Conservation (phyloP, 2,797 vertebrate species). For the Acrocephalus scirpaceus region DNA sequence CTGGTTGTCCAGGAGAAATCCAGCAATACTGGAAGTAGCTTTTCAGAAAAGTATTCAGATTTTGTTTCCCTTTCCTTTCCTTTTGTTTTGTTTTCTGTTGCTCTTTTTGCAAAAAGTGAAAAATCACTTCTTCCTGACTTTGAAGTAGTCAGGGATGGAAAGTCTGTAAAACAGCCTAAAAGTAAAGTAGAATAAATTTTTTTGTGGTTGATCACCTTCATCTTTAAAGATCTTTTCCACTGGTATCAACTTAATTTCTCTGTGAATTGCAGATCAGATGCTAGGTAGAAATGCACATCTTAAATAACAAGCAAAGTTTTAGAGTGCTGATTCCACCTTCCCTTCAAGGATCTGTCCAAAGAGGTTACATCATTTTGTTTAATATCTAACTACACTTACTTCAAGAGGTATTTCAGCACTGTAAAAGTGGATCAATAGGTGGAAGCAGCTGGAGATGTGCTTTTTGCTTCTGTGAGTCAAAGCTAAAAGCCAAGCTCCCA, state of each 20-base stretch:
- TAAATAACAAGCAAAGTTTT: background rate
- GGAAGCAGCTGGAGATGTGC: background rate
- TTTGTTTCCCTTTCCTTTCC: background rate
- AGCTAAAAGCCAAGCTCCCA: background rate
- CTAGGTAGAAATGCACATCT: background rate
- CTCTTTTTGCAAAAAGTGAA: background rate
- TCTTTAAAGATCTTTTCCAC: background rate
- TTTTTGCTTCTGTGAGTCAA: background rate
- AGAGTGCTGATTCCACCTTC: background rate
- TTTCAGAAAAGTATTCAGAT: background rate
- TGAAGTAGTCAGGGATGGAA: background rate
- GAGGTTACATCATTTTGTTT: background rate
- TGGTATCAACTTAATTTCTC: background rate
- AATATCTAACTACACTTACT: background rate
- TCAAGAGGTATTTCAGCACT: background rate
- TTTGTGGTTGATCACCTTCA: background rate
- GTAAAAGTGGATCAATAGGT: background rate
- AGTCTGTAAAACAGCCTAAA: background rate
- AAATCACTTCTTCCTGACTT: background rate
- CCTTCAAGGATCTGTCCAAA: background rate
- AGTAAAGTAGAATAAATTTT: background rate
- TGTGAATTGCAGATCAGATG: background rate
- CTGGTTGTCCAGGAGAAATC: background rate
- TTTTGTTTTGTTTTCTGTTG: background rate
- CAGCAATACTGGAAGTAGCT: background rate